Conservation (phyloP, 2,113 vertebrate genomes). For the Channa maculata region DNA sequence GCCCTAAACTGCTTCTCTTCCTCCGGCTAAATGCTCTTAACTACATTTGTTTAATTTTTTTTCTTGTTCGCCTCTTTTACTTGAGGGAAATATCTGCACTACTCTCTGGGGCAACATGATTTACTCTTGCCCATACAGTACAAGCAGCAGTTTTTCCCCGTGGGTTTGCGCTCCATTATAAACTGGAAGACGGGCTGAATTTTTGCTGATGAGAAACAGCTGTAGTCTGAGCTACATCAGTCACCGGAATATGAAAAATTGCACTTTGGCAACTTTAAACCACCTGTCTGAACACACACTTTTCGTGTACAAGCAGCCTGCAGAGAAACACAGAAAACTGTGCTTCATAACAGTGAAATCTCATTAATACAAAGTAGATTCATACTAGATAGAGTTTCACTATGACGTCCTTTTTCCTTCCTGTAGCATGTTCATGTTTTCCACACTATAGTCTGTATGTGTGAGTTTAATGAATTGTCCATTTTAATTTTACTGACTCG, state of each 20-base stretch:
- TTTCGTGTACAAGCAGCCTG: conserved; percentile 32
- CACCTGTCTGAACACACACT: conserved; percentile 57
- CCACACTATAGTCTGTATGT: conserved; percentile 47
- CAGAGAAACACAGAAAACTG: conserved; percentile 21
- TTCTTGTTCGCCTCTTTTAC: conserved; percentile 23
- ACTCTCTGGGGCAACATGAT: conserved; percentile 51
- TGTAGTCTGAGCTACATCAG: conserved; percentile 43
- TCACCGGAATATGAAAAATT: conserved; percentile 55
- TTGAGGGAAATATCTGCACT: conserved; percentile 36
- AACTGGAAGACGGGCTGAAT: conserved; percentile 51
- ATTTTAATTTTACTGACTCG: conserved; percentile 64
- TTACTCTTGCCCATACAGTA: conserved; percentile 50
- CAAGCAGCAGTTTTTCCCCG: conserved; percentile 49
- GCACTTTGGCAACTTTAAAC: conserved; percentile 42
- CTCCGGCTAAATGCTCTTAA: conserved; percentile 16
- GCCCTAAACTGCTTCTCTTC: conserved; percentile 24
- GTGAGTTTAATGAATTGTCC: conserved; percentile 62
- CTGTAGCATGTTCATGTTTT: conserved; percentile 58
- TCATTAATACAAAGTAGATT: conserved; percentile 39
- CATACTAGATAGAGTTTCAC: conserved; percentile 30
- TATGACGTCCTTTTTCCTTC: conserved; percentile 55
- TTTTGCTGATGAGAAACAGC: conserved; percentile 74
- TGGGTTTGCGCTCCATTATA: conserved; percentile 52
- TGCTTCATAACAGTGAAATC: conserved; percentile 22
- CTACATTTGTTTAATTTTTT: conserved; percentile 37